A percentile compares a stretch with the other conserved stretches of the same genome.
phyloP scores from a whole-genome alignment of 2,888 invertebrate species.

The Ernsta delagoae region DNA sequence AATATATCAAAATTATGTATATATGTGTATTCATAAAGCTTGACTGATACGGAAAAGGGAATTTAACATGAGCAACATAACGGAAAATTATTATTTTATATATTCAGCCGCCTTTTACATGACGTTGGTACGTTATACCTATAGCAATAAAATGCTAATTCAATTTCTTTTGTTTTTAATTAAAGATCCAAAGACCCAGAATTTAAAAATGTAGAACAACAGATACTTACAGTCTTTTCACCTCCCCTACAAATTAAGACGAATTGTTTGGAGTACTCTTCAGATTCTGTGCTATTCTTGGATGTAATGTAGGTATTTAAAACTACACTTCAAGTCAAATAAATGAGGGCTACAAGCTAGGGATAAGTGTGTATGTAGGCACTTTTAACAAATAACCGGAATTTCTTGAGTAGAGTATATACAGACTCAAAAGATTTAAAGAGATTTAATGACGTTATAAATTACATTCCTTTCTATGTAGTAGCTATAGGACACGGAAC shows the following conservation, averaged over 20 bases:
- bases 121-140: neutral
- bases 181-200: conserved; percentile 23
- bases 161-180: conserved; percentile 31
- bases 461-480: too few species aligned
- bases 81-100: neutral
- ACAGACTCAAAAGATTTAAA: too few species aligned
- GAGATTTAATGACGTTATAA: too few species aligned
- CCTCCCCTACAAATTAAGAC: conserved; percentile 21
- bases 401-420: too few species aligned
- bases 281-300: conserved; percentile 4
- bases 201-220: conserved; percentile 3
- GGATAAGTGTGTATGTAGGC: too few species aligned
- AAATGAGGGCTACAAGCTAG: neutral
- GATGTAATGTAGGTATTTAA: conserved; percentile 8
- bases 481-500: too few species aligned
- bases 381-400: too few species aligned
- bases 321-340: neutral
- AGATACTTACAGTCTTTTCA: conserved; percentile 2
- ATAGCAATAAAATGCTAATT: conserved; percentile 14
- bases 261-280: neutral
- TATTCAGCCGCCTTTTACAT: conserved; percentile 17
- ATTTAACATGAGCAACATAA: too few species aligned
- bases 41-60: too few species aligned
- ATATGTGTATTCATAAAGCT: neutral
- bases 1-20: conserved; percentile 28